Conservation (phyloP, 2,888 invertebrate genomes). For the Erebia epiphron region DNA sequence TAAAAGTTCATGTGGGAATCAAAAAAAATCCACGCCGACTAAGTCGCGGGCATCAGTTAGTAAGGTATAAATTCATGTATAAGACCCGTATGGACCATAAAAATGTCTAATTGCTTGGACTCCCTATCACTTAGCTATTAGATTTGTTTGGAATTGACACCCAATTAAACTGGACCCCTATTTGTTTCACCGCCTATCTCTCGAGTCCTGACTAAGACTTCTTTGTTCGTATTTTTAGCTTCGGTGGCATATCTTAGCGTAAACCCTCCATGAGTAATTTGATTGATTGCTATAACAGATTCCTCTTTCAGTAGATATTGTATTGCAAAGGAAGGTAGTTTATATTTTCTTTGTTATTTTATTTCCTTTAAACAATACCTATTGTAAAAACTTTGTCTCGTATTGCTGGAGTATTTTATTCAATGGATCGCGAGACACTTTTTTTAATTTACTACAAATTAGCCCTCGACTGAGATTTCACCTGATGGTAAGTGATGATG, state of each 20-base stretch:
- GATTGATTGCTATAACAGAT: background rate
- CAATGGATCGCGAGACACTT: no score
- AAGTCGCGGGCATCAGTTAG: no score
- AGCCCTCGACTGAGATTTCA: no score
- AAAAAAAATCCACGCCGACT: no score
- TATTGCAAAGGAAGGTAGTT: background rate
- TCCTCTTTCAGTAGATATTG: background rate
- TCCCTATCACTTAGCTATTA: slow-evolving; percentile 56
- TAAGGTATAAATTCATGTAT: background rate
- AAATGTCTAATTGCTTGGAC: background rate
- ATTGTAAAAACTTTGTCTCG: background rate
- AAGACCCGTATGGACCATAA: background rate
- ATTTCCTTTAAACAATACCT: background rate
- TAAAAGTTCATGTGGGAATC: no score
- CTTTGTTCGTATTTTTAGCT: background rate
- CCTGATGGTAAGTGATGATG: no score
- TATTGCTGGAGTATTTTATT: no score
- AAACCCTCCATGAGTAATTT: background rate
- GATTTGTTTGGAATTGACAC: slow-evolving; percentile 68
- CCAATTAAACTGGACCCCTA: slow-evolving; percentile 57
- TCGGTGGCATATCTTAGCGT: background rate
- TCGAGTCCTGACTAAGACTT: background rate
- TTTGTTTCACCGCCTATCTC: slow-evolving; percentile 28
- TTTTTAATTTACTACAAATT: no score
- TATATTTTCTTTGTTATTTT: background rate